phyloP scores from a whole-genome alignment of 2,113 vertebrate species.

The Neogale vison region DNA sequence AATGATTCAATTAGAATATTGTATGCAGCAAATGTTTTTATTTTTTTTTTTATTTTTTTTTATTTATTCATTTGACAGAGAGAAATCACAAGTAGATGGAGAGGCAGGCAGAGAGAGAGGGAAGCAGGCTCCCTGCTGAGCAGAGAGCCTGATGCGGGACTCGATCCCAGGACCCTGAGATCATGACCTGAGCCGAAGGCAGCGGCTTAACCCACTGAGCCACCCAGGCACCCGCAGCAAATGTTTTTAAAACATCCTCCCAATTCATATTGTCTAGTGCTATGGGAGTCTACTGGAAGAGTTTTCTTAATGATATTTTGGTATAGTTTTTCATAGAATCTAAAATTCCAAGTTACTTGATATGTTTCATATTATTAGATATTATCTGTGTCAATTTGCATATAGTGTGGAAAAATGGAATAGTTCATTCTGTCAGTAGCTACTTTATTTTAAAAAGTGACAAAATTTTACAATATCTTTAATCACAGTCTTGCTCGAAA shows the following conservation, averaged over 20 bases:
- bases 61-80: too few relatives aligned
- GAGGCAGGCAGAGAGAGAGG: too few relatives aligned
- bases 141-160: too few relatives aligned
- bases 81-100: too few relatives aligned
- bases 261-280: neutral
- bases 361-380: neutral
- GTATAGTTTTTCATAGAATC: neutral
- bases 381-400: constrained; percentile 3
- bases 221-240: too few relatives aligned
- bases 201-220: too few relatives aligned
- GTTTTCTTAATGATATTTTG: neutral
- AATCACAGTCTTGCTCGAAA: neutral
- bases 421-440: neutral
- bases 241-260: neutral
- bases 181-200: too few relatives aligned
- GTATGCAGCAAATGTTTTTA: neutral
- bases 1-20: neutral
- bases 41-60: too few relatives aligned
- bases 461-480: neutral
- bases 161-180: too few relatives aligned
- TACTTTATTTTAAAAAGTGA: constrained; percentile 3
- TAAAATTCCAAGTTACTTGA: constrained; percentile 22
- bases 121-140: too few relatives aligned
- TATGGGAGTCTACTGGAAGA: neutral
- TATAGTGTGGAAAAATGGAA: neutral